Percentiles rank a stretch among this genome's conserved stretches.
Evolutionary conservation across 2,113 vertebrate genomes (phyloP).

Genomic region (Odobenus rosmarus): DNA sequence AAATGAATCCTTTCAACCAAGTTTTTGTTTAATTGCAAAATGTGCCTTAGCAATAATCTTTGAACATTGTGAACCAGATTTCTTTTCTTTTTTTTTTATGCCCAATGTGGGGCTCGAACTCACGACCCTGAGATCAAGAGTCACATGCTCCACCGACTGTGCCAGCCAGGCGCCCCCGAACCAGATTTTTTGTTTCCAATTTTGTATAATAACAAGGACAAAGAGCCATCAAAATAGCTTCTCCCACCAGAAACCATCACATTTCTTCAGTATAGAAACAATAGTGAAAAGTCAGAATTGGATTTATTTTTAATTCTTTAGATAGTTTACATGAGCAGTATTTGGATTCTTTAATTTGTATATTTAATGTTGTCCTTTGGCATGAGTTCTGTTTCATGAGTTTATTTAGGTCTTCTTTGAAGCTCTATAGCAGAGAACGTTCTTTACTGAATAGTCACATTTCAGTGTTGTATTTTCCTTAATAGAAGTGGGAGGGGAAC

Average conservation of each 20-base stretch:
- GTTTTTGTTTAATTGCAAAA: conserved; percentile 31
- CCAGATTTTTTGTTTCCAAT: background rate
- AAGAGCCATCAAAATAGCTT: background rate
- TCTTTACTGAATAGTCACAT: conserved; percentile 62
- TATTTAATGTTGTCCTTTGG: conserved; percentile 63
- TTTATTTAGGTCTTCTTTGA: conserved; percentile 65
- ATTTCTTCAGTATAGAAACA: conserved; percentile 1
- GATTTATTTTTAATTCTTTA: conserved; percentile 27
- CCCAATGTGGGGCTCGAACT: background rate
- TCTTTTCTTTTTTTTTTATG: background rate
- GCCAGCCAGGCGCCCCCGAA: background rate
- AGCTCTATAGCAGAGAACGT: conserved; percentile 29
- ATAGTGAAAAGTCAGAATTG: background rate
- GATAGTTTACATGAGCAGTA: background rate
- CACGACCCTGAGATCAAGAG: background rate
- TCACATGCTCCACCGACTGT: background rate
- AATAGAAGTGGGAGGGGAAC: background rate
- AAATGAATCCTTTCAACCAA: conserved; percentile 3
- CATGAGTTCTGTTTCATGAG: background rate
- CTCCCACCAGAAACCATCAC: background rate
- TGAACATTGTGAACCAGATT: background rate
- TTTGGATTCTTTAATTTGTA: background rate
- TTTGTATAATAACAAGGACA: background rate
- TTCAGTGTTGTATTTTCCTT: conserved; percentile 72
- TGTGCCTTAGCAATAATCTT: conserved; percentile 29